These are phyloP conservation scores for Serrognathus titanus DNA, from an alignment of 2,888 invertebrate species.

Conservation along the genomic window DNA sequence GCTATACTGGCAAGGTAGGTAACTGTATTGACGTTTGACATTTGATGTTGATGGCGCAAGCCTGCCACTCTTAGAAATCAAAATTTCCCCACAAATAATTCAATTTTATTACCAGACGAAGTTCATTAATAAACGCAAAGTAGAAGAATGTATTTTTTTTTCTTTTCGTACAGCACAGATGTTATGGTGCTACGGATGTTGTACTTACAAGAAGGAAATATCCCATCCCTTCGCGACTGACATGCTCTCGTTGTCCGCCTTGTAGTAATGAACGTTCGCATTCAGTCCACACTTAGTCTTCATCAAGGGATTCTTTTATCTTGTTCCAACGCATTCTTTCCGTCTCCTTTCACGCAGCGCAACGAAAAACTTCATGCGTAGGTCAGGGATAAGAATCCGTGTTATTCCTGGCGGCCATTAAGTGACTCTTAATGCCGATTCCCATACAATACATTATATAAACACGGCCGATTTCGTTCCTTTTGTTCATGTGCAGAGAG, in stretches of 20 bases:
- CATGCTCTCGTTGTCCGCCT: slow-evolving; percentile 13
- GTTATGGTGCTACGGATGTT: too few species aligned
- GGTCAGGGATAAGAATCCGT: slow-evolving; percentile 34
- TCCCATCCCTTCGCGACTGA: too few species aligned
- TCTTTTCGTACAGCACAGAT: too few species aligned
- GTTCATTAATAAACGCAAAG: too few species aligned
- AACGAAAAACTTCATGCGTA: slow-evolving; percentile 33
- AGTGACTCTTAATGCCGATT: slow-evolving; percentile 12
- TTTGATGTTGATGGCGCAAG: too few species aligned
- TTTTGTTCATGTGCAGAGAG: background rate
- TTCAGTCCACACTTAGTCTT: slow-evolving; percentile 21
- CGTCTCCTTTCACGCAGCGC: slow-evolving; percentile 24
- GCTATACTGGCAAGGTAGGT: too few species aligned
- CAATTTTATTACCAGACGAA: too few species aligned
- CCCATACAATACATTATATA: slow-evolving; percentile 4
- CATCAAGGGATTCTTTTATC: slow-evolving; percentile 25
- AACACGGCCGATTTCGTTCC: background rate
- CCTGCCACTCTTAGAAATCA: too few species aligned
- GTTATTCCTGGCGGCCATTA: slow-evolving; percentile 31
- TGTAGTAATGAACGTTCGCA: slow-evolving; percentile 16
- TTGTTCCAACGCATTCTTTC: slow-evolving; percentile 22
- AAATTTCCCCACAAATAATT: too few species aligned
- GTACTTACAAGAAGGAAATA: too few species aligned
- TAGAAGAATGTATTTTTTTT: too few species aligned
- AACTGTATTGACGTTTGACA: too few species aligned